These are phyloP conservation scores for Nyctalus aviator DNA, from an alignment of 2,797 vertebrate genomes.

Conservation along the genomic window DNA sequence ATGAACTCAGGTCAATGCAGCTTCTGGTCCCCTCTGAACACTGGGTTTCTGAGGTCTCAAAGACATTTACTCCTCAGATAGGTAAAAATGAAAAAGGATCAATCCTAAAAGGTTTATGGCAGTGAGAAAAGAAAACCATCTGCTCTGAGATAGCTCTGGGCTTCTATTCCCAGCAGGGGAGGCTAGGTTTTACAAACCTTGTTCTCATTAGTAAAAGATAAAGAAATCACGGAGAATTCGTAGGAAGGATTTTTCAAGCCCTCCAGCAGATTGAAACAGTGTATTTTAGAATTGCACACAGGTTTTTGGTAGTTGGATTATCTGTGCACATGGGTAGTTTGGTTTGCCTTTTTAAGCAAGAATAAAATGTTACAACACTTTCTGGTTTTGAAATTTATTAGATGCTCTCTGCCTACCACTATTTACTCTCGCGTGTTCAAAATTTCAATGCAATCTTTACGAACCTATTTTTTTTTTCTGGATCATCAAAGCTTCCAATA, in stretches of 20 bases:
- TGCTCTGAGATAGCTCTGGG: slow-evolving; percentile 69
- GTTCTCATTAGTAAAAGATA: slow-evolving; percentile 68
- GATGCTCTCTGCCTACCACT: slow-evolving; percentile 9
- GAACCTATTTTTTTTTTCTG: slow-evolving; percentile 77
- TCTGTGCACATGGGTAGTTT: not conserved
- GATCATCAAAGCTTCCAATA: slow-evolving; percentile 57
- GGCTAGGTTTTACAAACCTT: slow-evolving; percentile 60
- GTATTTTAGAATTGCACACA: slow-evolving; percentile 18
- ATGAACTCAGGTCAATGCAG: slow-evolving; percentile 23
- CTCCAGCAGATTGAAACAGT: not conserved
- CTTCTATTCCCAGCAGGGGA: slow-evolving; percentile 64
- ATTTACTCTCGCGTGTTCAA: not conserved
- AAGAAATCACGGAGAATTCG: slow-evolving; percentile 64
- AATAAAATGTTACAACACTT: slow-evolving; percentile 34
- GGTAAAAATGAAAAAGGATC: slow-evolving; percentile 72
- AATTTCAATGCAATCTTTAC: slow-evolving; percentile 59
- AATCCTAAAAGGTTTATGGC: slow-evolving; percentile 70
- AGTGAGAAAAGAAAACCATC: slow-evolving; percentile 65
- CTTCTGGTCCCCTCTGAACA: slow-evolving; percentile 41
- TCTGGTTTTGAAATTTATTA: slow-evolving; percentile 49
- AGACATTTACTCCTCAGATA: slow-evolving; percentile 69
- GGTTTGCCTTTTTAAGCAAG: not conserved
- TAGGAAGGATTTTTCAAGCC: slow-evolving; percentile 60
- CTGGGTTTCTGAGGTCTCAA: slow-evolving; percentile 61
- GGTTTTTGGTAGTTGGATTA: slow-evolving; percentile 30